Evolutionary conservation across 1,140 invertebrate genomes (phyloP).

Genomic region (Phthorimaea operculella): DNA sequence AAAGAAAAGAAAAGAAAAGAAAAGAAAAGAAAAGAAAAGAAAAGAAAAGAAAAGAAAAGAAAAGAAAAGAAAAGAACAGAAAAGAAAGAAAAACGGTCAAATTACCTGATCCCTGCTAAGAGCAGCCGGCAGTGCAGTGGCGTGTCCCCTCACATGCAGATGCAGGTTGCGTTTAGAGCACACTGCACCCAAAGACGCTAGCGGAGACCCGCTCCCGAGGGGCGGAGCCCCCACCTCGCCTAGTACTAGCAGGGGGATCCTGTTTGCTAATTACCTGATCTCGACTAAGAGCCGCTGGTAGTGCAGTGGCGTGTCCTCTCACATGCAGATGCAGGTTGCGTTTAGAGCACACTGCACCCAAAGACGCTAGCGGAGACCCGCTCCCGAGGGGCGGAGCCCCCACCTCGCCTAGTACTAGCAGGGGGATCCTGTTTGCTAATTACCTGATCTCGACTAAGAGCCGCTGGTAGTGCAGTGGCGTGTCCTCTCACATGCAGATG

Average conservation of each 20-base stretch:
- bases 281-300: constrained; percentile 67
- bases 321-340: constrained; percentile 89
- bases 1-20: too few relatives aligned
- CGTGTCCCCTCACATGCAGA: constrained; percentile 88
- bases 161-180: constrained; percentile 84
- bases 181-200: constrained; percentile 78
- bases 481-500: constrained; percentile 92
- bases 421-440: constrained; percentile 79
- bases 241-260: constrained; percentile 83
- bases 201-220: constrained; percentile 84
- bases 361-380: constrained; percentile 79
- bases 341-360: constrained; percentile 81
- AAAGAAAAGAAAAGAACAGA: too few relatives aligned
- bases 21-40: too few relatives aligned
- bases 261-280: constrained; percentile 69
- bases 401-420: constrained; percentile 86
- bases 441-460: constrained; percentile 40
- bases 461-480: constrained; percentile 77
- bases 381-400: constrained; percentile 84
- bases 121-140: constrained; percentile 76
- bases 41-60: too few relatives aligned
- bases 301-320: constrained; percentile 82
- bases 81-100: too few relatives aligned
- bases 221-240: constrained; percentile 85
- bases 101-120: constrained; percentile 38